Evolutionary conservation across 30 jellyfish, hydroid and myxozoan species (phyloP).

Genomic region (Pelagia noctiluca): DNA sequence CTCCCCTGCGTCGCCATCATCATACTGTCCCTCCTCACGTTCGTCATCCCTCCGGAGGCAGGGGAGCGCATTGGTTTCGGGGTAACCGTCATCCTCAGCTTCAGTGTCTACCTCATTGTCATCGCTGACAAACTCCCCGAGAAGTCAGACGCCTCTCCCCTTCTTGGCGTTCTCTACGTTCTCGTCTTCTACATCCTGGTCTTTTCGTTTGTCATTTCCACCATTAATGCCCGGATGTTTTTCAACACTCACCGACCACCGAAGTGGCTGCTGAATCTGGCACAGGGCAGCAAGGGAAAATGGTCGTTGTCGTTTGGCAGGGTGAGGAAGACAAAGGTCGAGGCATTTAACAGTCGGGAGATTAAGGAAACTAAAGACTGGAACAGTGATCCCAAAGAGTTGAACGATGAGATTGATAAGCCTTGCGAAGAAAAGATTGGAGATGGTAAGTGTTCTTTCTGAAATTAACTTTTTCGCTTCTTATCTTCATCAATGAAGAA

Average conservation of each 20-base stretch:
- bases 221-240: conserved; percentile 57
- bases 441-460: neutral
- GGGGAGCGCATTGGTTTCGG: conserved; percentile 95
- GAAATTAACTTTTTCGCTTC: too few relatives aligned
- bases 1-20: conserved; percentile 80
- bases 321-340: conserved; percentile 4
- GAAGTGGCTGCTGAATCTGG: conserved; percentile 46
- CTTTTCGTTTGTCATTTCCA: conserved; percentile 47
- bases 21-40: conserved; percentile 60
- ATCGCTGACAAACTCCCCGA: conserved; percentile 88
- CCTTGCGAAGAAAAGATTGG: neutral
- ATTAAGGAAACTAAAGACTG: neutral
- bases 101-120: conserved; percentile 88
- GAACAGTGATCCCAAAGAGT: neutral
- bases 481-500: too few relatives aligned
- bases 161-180: conserved; percentile 78
- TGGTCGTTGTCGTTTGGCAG: conserved; percentile 3
- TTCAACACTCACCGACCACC: conserved; percentile 63
- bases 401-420: neutral
- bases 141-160: conserved; percentile 79
- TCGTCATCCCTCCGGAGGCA: conserved; percentile 81
- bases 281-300: conserved; percentile 18
- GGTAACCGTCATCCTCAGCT: conserved; percentile 82
- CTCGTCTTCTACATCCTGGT: conserved; percentile 59
- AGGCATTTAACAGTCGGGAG: conserved; percentile 4